These are phyloP conservation scores for Danaus chrysippus DNA, from an alignment of 2,888 invertebrate genomes.

Conservation along the genomic window DNA sequence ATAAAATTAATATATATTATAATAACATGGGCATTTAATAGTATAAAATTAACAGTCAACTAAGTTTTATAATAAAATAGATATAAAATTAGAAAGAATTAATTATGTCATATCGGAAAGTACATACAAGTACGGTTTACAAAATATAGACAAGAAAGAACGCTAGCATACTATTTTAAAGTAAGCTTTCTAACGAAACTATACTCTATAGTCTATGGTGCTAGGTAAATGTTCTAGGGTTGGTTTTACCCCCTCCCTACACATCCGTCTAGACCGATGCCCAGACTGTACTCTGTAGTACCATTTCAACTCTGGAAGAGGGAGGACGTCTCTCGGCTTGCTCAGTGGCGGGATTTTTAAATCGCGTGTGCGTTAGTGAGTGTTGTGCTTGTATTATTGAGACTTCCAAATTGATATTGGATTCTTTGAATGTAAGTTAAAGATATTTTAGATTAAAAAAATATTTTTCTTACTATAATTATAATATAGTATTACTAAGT, in stretches of 20 bases:
- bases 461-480: neutral
- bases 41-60: too few relatives aligned
- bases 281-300: conserved; percentile 62
- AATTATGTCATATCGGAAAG: too few relatives aligned
- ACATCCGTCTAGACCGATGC: conserved; percentile 61
- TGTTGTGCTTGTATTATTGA: conserved; percentile 21
- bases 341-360: conserved; percentile 60
- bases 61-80: too few relatives aligned
- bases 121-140: conserved; percentile 13
- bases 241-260: conserved; percentile 47
- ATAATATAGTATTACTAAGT: neutral
- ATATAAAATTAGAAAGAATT: too few relatives aligned
- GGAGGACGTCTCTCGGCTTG: conserved; percentile 43
- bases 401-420: conserved; percentile 9
- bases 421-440: conserved; percentile 7
- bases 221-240: conserved; percentile 60
- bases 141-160: conserved; percentile 26
- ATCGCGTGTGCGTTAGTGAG: conserved; percentile 32
- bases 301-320: conserved; percentile 44
- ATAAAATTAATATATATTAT: neutral
- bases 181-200: conserved; percentile 53
- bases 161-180: conserved; percentile 37
- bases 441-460: neutral
- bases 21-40: too few relatives aligned
- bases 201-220: conserved; percentile 43